Conservation (phyloP, 1,140 invertebrate species). For the Acromyrmex echinatior region DNA sequence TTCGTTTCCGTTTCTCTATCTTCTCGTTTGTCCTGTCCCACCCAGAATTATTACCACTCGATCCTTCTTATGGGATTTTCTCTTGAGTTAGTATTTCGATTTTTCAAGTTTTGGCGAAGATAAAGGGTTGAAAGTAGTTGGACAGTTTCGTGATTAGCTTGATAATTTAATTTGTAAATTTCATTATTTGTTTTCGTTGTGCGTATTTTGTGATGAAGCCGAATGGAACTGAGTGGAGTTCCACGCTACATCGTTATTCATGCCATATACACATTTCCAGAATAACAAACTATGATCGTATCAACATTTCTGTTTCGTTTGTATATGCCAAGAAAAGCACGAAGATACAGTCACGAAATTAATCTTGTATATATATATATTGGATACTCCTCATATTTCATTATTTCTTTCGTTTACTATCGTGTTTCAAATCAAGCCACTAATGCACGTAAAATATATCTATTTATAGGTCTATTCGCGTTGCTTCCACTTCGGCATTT, state of each 20-base stretch:
- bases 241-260: constrained; percentile 20
- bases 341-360: neutral
- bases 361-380: neutral
- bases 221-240: neutral
- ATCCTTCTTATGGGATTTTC: constrained; percentile 7
- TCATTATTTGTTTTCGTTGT: constrained; percentile 10
- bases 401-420: constrained; percentile 5
- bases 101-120: constrained; percentile 12
- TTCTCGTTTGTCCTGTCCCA: constrained; percentile 20
- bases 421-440: neutral
- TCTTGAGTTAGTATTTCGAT: constrained; percentile 25
- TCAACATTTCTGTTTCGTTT: constrained; percentile 21
- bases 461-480: no score
- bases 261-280: constrained; percentile 27
- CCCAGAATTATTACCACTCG: constrained; percentile 23
- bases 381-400: neutral
- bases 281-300: constrained; percentile 31
- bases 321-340: constrained; percentile 6
- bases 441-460: neutral
- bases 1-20: constrained; percentile 20
- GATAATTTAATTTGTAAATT: constrained; percentile 23
- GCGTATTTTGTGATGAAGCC: neutral
- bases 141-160: constrained; percentile 16
- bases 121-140: neutral
- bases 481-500: no score